Percentiles rank a stretch among this genome's conserved stretches.
These are phyloP conservation scores for Molossus alvarezi DNA, from an alignment of 2,797 vertebrate species.

Conservation along the genomic window DNA sequence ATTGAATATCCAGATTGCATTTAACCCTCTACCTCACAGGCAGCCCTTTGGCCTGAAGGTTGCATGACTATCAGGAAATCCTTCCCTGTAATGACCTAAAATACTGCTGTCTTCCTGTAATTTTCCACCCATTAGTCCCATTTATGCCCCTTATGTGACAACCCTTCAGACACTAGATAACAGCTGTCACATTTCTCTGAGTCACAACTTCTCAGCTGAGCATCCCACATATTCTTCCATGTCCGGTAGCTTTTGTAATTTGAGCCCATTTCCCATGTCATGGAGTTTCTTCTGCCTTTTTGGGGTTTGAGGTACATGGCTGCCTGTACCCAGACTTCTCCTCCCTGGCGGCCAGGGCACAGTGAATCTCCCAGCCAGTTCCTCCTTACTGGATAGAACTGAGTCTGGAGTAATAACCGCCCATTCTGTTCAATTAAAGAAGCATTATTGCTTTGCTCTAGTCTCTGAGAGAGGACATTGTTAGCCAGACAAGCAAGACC, in stretches of 20 bases:
- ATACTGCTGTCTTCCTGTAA: not conserved
- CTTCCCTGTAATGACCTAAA: slow-evolving; percentile 13
- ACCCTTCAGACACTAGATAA: not conserved
- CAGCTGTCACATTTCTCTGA: not conserved
- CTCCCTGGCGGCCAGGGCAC: not conserved
- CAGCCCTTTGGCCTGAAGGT: not conserved
- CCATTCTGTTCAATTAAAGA: not conserved
- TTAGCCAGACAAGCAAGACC: not conserved
- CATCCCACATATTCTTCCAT: not conserved
- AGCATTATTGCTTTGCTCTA: not conserved
- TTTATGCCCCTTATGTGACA: not conserved
- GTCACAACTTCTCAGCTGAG: not conserved
- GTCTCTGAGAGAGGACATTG: slow-evolving; percentile 12
- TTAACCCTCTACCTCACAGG: slow-evolving; percentile 44
- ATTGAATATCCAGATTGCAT: slow-evolving; percentile 59
- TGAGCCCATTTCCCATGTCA: not conserved
- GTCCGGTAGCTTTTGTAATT: not conserved
- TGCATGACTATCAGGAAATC: not conserved
- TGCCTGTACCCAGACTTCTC: not conserved
- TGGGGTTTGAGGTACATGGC: not conserved
- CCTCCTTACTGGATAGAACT: not conserved
- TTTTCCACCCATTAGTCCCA: not conserved
- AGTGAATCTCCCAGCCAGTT: not conserved
- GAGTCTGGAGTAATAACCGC: not conserved
- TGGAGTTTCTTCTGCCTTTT: not conserved